Evolutionary conservation across 2,797 vertebrate species (phyloP), one percentile per base, ranked within the genome.

Genomic region (Gymnoscopelus microlampas): DNA sequence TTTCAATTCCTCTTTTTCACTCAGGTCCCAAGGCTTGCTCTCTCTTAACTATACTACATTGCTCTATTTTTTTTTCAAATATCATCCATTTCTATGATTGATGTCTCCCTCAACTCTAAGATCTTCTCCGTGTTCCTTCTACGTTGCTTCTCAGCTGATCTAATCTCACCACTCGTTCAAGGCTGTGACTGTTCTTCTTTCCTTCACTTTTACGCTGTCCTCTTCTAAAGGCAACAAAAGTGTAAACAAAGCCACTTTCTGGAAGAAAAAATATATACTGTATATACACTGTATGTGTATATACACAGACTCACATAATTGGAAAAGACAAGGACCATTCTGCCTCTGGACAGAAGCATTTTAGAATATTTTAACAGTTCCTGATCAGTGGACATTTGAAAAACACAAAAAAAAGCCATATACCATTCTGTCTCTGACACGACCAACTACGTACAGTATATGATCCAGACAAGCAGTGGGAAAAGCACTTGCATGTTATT

Each of bases 331-430:
- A 60, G 4, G 50, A 15, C 49, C 23, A 32, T 39, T 63, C 53
- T 56, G 1, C 5, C 1, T 60, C 1, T 9, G 50, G 11, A 64
- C 5, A 32, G n/a, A 4, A 47, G 1, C 13, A 23, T 15, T 2
- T 68, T 66, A 13, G 23, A 62, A 59, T 32, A 12, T 23, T 47
- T 66, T 3, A 44, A 13, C 35, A 11, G 63, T 12, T 60, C 48
- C 74, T 62, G 75, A 86, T 87, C 85, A 85, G 81, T 77, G 83
- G 82, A 84, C 49, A 68, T 81, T 85, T 75, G 57, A 70, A 62
- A 44, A 56, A 15, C 3, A 23, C 15, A 32, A 59, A 54, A 58
- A 12, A 32, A 9, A 12, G 23, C 13, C 19, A 51, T 23, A 19
- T 11, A 5, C 10, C 3, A 70, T 51, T 66, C 56, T 63, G 26